phyloP scores from a whole-genome alignment of 2,113 vertebrate genomes.

The Oryzias melastigma region DNA sequence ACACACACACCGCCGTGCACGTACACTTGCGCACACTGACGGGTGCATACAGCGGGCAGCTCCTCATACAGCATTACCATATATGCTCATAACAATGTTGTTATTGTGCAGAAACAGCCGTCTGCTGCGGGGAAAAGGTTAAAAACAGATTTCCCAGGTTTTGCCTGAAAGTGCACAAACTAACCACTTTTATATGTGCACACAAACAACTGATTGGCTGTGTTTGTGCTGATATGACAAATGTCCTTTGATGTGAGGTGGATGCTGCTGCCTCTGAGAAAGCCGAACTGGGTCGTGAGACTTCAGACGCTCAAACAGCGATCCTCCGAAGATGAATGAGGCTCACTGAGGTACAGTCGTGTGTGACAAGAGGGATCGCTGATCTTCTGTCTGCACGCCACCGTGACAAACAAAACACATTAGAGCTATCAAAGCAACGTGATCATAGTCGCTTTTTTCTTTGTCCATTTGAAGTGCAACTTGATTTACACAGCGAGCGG shows the following conservation, averaged over 20 bases:
- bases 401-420: slow-evolving; percentile 51
- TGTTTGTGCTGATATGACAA: slow-evolving; percentile 48
- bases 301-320: slow-evolving; percentile 41
- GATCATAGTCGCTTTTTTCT: slow-evolving; percentile 43
- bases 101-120: slow-evolving; percentile 64
- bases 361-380: slow-evolving; percentile 28
- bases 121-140: slow-evolving; percentile 43
- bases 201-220: slow-evolving; percentile 39
- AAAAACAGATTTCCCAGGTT: slow-evolving; percentile 24
- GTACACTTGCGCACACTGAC: slow-evolving; percentile 17
- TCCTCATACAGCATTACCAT: slow-evolving; percentile 72
- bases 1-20: slow-evolving; percentile 25
- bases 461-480: slow-evolving; percentile 42
- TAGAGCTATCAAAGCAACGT: slow-evolving; percentile 42
- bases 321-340: slow-evolving; percentile 39
- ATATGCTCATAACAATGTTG: slow-evolving; percentile 73
- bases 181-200: slow-evolving; percentile 20
- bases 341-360: slow-evolving; percentile 30
- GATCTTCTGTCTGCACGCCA: slow-evolving; percentile 37
- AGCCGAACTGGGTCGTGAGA: slow-evolving; percentile 58
- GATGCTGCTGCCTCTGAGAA: slow-evolving; percentile 26
- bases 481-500: slow-evolving; percentile 48
- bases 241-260: slow-evolving; percentile 50
- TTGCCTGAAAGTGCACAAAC: slow-evolving; percentile 18
- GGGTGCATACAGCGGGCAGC: slow-evolving; percentile 72